phyloP scores from a whole-genome alignment of 2,888 invertebrate species.

The Sicus ferrugineus region DNA sequence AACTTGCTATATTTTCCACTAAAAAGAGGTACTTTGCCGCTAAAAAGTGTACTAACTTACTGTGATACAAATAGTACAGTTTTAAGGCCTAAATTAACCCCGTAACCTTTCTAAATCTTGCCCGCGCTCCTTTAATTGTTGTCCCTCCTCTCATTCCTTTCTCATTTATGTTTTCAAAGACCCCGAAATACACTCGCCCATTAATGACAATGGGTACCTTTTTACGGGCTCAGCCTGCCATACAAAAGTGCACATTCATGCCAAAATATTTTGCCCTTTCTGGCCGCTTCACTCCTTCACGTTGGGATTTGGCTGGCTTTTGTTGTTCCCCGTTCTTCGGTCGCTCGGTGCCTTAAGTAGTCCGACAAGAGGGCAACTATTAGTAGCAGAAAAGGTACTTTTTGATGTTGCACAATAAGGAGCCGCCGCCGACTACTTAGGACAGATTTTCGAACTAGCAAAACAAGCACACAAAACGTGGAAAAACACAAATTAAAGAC shows the following conservation, averaged over 20 bases:
- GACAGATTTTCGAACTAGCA: not conserved
- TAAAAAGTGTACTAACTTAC: too few species aligned
- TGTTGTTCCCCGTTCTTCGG: slow-evolving; percentile 20
- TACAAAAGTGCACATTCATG: slow-evolving; percentile 39
- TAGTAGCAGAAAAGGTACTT: slow-evolving; percentile 15
- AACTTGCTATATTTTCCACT: too few species aligned
- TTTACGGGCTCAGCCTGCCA: not conserved
- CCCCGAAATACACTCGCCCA: slow-evolving; percentile 30
- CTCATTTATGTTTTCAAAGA: slow-evolving; percentile 27
- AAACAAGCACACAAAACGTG: slow-evolving; percentile 21
- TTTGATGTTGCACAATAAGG: slow-evolving; percentile 53
- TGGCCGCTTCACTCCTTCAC: slow-evolving; percentile 35
- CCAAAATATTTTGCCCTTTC: slow-evolving; percentile 31
- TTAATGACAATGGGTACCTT: slow-evolving; percentile 26
- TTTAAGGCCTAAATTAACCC: too few species aligned
- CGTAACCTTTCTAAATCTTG: not conserved
- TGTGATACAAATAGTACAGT: too few species aligned
- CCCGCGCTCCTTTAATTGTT: not conserved
- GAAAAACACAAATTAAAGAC: not conserved
- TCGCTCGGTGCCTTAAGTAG: slow-evolving; percentile 33
- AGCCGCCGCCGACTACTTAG: slow-evolving; percentile 37
- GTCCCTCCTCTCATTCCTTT: not conserved
- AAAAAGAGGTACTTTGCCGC: too few species aligned
- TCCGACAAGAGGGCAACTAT: slow-evolving; percentile 42
- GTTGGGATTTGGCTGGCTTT: slow-evolving; percentile 28